phyloP scores from a whole-genome alignment of 2,113 vertebrate species.

The Cyanoliseus patagonus region DNA sequence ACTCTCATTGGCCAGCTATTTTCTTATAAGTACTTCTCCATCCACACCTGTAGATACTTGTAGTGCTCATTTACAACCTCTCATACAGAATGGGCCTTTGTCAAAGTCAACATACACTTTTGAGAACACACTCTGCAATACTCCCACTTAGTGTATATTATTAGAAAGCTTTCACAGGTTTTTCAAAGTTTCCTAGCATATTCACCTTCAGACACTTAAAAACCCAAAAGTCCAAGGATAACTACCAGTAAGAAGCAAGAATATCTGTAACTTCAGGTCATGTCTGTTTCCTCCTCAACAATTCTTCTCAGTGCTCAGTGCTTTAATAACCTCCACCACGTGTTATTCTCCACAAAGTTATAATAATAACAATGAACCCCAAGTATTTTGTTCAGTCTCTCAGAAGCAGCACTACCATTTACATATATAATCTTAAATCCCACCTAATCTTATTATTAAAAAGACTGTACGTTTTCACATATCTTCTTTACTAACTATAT shows the following conservation, averaged over 20 bases:
- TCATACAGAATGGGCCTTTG: not conserved
- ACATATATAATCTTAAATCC: not conserved
- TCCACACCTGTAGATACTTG: not conserved
- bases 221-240: not conserved
- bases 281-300: not conserved
- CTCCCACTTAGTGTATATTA: not conserved
- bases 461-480: not conserved
- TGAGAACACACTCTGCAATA: not conserved
- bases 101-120: not conserved
- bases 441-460: not conserved
- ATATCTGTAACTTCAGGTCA: not conserved
- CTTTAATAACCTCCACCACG: not conserved
- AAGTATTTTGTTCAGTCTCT: not conserved
- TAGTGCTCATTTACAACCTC: accelerated
- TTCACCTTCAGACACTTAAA: not conserved
- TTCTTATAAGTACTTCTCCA: not conserved
- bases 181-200: not conserved
- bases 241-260: not conserved
- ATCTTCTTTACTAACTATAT: not conserved
- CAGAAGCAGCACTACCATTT: not conserved
- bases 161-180: not conserved
- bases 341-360: not conserved
- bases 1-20: not conserved
- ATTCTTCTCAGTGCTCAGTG: not conserved
- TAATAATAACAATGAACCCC: not conserved